Evolutionary conservation across 2,113 vertebrate genomes (phyloP).

Genomic region (Bettongia penicillata): DNA sequence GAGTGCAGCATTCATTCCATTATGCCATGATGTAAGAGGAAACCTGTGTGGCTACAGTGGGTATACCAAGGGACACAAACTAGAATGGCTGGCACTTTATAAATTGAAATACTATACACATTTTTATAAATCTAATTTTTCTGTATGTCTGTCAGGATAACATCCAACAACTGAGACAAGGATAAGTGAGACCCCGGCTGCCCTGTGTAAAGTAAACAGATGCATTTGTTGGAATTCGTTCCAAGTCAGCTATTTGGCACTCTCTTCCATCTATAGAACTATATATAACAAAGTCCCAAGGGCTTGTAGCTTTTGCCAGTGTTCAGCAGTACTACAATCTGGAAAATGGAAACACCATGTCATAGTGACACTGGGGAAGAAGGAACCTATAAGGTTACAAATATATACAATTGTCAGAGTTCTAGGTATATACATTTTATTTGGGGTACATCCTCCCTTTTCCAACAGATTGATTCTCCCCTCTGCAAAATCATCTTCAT

Average conservation of each 20-base stretch:
- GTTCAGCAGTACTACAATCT: background rate
- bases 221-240: background rate
- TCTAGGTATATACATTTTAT: background rate
- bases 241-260: background rate
- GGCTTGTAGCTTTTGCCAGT: background rate
- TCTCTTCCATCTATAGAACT: background rate
- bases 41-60: background rate
- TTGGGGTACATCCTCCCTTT: background rate
- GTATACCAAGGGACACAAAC: no score
- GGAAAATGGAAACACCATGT: background rate
- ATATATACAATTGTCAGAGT: background rate
- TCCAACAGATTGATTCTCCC: background rate
- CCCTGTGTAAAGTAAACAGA: background rate
- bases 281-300: background rate
- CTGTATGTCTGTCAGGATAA: background rate
- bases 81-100: background rate
- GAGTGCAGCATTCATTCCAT: background rate
- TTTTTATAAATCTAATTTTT: background rate
- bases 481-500: accelerated
- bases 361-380: accelerated
- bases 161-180: background rate
- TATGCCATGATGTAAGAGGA: background rate
- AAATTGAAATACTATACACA: background rate
- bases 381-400: background rate
- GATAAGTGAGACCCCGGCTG: no score